phyloP scores from a whole-genome alignment of 1,140 invertebrate genomes.

The Drosophila pandora region DNA sequence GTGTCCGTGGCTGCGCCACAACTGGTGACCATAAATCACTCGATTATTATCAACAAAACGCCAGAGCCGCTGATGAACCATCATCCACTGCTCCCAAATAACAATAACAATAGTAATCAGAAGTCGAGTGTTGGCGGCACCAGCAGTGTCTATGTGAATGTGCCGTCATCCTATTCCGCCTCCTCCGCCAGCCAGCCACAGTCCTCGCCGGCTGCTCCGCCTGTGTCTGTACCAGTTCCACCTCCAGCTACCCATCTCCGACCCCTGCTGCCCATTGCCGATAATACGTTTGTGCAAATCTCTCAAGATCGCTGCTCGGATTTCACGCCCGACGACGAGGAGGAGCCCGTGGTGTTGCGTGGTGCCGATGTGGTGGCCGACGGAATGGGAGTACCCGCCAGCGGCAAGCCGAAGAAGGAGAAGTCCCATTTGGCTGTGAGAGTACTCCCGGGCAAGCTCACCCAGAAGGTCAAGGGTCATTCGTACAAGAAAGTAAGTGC shows the following conservation, averaged over 20 bases:
- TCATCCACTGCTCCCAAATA: slow-evolving; percentile 10
- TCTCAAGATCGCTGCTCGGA: slow-evolving; percentile 81
- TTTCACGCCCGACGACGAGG: slow-evolving; percentile 81
- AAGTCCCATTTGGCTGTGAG: slow-evolving; percentile 80
- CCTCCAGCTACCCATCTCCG: slow-evolving; percentile 35
- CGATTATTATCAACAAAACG: slow-evolving; percentile 82
- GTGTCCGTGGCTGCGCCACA: slow-evolving; percentile 29
- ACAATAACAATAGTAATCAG: slow-evolving; percentile 32
- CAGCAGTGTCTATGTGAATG: slow-evolving; percentile 75
- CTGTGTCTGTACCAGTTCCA: slow-evolving; percentile 17
- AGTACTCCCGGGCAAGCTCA: slow-evolving; percentile 73
- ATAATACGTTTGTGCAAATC: slow-evolving; percentile 83
- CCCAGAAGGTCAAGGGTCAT: slow-evolving; percentile 80
- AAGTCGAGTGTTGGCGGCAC: slow-evolving; percentile 28
- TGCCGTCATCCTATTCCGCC: slow-evolving; percentile 44
- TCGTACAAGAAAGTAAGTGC: slow-evolving; percentile 74
- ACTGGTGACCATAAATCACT: slow-evolving; percentile 81
- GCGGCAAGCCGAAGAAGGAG: slow-evolving; percentile 75
- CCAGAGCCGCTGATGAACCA: slow-evolving; percentile 63
- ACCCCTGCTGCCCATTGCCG: slow-evolving; percentile 76
- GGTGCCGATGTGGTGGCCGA: slow-evolving; percentile 62
- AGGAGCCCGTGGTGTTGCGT: slow-evolving; percentile 81
- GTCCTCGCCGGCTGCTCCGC: slow-evolving; percentile 12
- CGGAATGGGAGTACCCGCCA: slow-evolving; percentile 23
- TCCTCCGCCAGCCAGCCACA: slow-evolving; percentile 15